Evolutionary conservation across 2,113 vertebrate genomes (phyloP), one percentile per base, ranked within the genome.

Genomic region (Panthera leo): DNA sequence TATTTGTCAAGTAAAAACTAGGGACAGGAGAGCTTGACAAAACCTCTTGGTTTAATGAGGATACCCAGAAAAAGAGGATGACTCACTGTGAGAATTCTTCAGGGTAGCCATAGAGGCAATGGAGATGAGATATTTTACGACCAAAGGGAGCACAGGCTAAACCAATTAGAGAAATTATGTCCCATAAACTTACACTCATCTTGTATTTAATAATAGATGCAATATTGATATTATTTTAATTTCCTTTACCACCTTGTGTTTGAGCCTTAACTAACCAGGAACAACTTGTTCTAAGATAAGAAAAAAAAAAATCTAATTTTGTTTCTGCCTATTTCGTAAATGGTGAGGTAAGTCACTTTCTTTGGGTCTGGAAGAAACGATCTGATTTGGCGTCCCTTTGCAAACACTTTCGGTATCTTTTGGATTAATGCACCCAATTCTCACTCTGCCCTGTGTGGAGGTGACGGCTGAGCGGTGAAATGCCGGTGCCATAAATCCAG

Each of bases 401-500:
- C 75, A 96, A 97, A 96, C 71, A 94, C 91, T 31, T 79, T 61
- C 75, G 0, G 0, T 97, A 97, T 97, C 97, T 96, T 97, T 97
- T 97, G 97, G 96, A 96, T 73, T 7, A 29, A 85, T 39, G 5
- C 5, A 21, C 31, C 76, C 45, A 18, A 67, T 65, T 92, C 93
- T 95, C 79, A 85, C 58, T 42, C 84, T 39, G 76, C 53, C 31
- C 63, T 7, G 80, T 1, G 23, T 14, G 16, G 90, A 96, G 65
- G 87, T 94, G 96, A 87, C 58, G 36, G 45, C 55, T 75, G 95
- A 97, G 97, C 91, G 97, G 84, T 25, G 15, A 97, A 95, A 95
- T 42, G 58, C 53, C 31, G 39, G 65, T 39, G 63, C 79, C 53
- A 18, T 82, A 61, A 85, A 73, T 61, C 65, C 48, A n/a, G 85